Conservation (phyloP, 1,140 invertebrate genomes). For the Scaptomyza montana region DNA sequence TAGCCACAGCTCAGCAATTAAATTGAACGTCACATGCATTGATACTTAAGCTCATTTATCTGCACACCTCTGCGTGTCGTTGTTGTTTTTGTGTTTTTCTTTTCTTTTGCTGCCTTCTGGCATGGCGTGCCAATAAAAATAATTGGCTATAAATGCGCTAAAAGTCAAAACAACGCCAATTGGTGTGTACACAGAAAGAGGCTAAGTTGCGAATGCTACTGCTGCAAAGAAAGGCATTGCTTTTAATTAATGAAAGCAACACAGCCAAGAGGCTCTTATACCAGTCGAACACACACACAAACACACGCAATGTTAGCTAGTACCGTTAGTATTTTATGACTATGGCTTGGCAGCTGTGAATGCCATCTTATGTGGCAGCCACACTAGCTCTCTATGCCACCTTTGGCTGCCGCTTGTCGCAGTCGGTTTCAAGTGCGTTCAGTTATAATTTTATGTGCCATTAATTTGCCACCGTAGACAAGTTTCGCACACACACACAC, state of each 20-base stretch:
- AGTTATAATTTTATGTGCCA: conserved; percentile 80
- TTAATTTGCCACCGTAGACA: conserved; percentile 70
- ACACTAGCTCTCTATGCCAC: conserved; percentile 21
- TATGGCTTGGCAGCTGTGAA: conserved; percentile 50
- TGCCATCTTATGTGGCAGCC: conserved; percentile 53
- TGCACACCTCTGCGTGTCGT: conserved; percentile 55
- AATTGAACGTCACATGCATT: conserved; percentile 44
- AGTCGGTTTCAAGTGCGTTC: conserved; percentile 67
- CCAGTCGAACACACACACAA: conserved; percentile 5
- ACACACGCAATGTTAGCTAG: conserved; percentile 11
- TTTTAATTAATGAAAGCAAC: conserved; percentile 72
- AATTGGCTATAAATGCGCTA: conserved; percentile 77
- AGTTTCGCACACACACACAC: conserved; percentile 20
- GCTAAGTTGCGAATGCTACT: conserved; percentile 4
- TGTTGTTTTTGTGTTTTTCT: conserved; percentile 7
- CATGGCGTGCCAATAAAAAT: conserved; percentile 63
- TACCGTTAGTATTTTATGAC: conserved; percentile 61
- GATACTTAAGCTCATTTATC: conserved; percentile 66
- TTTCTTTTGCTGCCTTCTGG: conserved; percentile 6
- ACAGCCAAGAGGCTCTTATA: conserved; percentile 23
- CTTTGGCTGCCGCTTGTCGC: conserved; percentile 27
- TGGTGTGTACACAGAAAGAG: conserved; percentile 13
- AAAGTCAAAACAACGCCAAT: conserved; percentile 72
- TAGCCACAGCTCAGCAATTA: conserved; percentile 15
- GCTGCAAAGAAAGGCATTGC: conserved; percentile 49